phyloP scores from a whole-genome alignment of 2,113 vertebrate species.

The Rattus rattus region DNA sequence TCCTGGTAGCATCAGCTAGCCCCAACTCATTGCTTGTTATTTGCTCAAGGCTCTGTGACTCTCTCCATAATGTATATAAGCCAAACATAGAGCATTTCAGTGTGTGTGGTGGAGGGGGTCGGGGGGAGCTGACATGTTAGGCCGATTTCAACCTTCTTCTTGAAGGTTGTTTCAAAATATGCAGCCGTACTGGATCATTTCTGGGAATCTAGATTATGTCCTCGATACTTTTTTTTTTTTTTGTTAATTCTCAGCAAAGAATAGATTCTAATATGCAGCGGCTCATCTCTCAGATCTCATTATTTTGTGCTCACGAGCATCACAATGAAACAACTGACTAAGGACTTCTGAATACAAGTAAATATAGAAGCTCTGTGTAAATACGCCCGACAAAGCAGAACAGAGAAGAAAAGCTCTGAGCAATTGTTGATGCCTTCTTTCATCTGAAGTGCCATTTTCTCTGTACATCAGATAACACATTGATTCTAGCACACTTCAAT shows the following conservation, averaged over 20 bases:
- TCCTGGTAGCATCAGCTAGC: not conserved
- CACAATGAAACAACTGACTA: slow-evolving; percentile 81
- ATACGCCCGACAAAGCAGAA: slow-evolving; percentile 33
- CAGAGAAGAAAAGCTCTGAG: slow-evolving; percentile 66
- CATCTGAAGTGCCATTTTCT: slow-evolving; percentile 76
- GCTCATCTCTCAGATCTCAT: slow-evolving; percentile 73
- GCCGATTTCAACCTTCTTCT: not conserved
- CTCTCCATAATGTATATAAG: not conserved
- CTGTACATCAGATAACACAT: slow-evolving; percentile 70
- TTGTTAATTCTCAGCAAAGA: slow-evolving; percentile 67
- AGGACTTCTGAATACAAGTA: slow-evolving; percentile 77
- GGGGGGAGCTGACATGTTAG: not conserved
- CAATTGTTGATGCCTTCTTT: slow-evolving; percentile 55
- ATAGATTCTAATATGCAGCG: slow-evolving; percentile 72
- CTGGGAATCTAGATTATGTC: slow-evolving; percentile 63
- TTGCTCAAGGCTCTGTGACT: not conserved
- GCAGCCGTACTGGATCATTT: slow-evolving; percentile 40
- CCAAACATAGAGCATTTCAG: not conserved
- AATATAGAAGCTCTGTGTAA: slow-evolving; percentile 77
- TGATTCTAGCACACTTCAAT: slow-evolving; percentile 73
- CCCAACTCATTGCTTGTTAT: not conserved
- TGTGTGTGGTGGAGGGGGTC: not conserved
- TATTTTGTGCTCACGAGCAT: slow-evolving; percentile 57
- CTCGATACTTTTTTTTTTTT: not conserved
- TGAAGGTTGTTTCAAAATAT: slow-evolving; percentile 20